Evolutionary conservation across 64 coral and sea anemone species (phyloP).

Genomic region (Dendrophyllia cribrosa): DNA sequence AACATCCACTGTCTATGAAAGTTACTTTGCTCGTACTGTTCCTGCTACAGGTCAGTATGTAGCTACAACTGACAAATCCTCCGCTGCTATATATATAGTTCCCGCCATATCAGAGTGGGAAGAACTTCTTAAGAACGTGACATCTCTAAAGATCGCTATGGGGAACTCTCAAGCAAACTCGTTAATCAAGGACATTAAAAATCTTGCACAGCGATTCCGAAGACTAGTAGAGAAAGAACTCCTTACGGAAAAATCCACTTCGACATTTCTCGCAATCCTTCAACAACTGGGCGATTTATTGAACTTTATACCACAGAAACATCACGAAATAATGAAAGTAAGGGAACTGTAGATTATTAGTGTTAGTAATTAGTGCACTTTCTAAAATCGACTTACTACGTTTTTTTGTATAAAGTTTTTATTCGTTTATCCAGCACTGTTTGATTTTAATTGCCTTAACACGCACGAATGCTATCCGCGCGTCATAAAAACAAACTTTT

Average conservation of each 20-base stretch:
- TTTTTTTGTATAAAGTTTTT: no score
- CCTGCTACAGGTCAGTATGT: not conserved
- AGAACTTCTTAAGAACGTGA: not conserved
- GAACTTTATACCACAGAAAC: not conserved
- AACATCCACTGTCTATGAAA: not conserved
- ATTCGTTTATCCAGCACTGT: no score
- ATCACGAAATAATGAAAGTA: conserved; percentile 15
- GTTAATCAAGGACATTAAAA: not conserved
- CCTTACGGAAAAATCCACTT: not conserved
- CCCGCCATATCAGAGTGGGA: not conserved
- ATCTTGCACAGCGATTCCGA: not conserved
- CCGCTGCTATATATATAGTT: not conserved
- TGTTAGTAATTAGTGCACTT: no score
- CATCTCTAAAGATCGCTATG: not conserved
- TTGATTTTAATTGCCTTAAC: no score
- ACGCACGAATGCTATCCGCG: no score
- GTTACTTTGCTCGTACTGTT: not conserved
- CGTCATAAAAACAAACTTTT: no score
- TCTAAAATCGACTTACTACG: no score
- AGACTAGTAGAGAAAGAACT: not conserved
- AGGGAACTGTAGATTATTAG: no score
- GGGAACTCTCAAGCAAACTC: not conserved
- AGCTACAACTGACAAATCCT: not conserved
- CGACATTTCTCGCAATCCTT: not conserved
- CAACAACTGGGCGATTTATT: not conserved